Evolutionary conservation across 2,888 invertebrate genomes (phyloP), one percentile per base, ranked within the genome.

Genomic region (Harmothoe impar): DNA sequence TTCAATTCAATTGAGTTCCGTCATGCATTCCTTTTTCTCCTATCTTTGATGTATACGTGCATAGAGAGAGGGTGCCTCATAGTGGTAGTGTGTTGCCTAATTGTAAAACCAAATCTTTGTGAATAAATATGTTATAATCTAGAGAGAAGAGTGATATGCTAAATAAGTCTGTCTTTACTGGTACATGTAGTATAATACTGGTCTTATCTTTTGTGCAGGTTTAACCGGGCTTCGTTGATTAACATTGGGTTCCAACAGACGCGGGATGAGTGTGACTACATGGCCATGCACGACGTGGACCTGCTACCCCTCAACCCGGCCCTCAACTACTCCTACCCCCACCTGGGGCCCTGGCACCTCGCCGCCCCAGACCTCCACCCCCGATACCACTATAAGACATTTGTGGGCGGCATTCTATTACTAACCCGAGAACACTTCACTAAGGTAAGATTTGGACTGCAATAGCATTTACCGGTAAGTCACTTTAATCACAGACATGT

Each of bases 251-350:
- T 98, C 96, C 96, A 97, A 89, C 97, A 97, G 94, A 93, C 94
- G 72, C 86, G 93, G n/a, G 33, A 72, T 0, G 93, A 94, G 54
- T 98, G 97, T 95, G 98, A 99, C 96, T 99, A 99, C 95, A 97
- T 99, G 94, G 99, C 98, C 0, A 99, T 99, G 99, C 99, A 99
- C 95, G 99, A 99, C 96, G 99, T 99, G 0, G 99, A 99, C 96
- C 96, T 99, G 89, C 95, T 99, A 89, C 99, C 99, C 0, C 95
- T 98, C 91, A 99, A 99, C 96, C 96, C 97, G 85, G 97, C 98
- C 93, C 96, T 99, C 91, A 97, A 96, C 85, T 97, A 97, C 94
- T 94, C 93, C 15, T 97, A 96, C 94, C 97, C 99, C 0, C 96
- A 96, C 52, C 94, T 96, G 7, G 97, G 97, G 0, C 96, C 96